Evolutionary conservation across 2,888 invertebrate species (phyloP), one percentile per base, ranked within the genome.

Genomic region (Stegophylla sp.): DNA sequence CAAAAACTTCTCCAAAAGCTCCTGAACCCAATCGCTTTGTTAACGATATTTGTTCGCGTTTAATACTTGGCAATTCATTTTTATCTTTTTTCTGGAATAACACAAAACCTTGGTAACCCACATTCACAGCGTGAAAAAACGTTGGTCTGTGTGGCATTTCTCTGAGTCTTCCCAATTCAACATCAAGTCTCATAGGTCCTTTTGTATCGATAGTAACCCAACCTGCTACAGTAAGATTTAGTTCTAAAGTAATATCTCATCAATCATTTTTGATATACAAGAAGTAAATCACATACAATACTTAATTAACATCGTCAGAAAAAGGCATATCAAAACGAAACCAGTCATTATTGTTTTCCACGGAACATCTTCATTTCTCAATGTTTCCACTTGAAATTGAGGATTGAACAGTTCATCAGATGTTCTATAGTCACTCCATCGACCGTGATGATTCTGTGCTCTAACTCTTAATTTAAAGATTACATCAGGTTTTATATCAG

Each of bases 1-100:
- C 96, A 86, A 94, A 97, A 1, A 98, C 98, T 87, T 98, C 97
- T 0, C 98, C 98, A 85, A 98, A 99, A 0, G 97, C 97, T 0
- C 98, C 98, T 82, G 95, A 94, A 0, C 98, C 98, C 75, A 99
- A 89, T 86, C 96, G 95, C 85, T 94, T 94, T 17, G 92, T 92
- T 43, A 96, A 88, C 0, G 92, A 93, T 82, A 98, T 93, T 86
- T 96, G 95, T 83, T 93, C 94, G 82, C 94, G 90, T 53, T 91
- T 90, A 82, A 98, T 94, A 86, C 95, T 95, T 0, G 97, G 96
- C 79, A 97, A 87, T 71, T 92, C 89, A 3, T 93, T 92, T 83
- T 94, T 89, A 84, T 94, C 94, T 15, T 91, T 91, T n/a, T 93
- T 89, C 45, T 89, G 88, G 9, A 71, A 67, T 26, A 77, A 79